Evolutionary conservation across 30 jellyfish, hydroid and myxozoan species (phyloP).

Genomic region (Catostylus mosaicus): DNA sequence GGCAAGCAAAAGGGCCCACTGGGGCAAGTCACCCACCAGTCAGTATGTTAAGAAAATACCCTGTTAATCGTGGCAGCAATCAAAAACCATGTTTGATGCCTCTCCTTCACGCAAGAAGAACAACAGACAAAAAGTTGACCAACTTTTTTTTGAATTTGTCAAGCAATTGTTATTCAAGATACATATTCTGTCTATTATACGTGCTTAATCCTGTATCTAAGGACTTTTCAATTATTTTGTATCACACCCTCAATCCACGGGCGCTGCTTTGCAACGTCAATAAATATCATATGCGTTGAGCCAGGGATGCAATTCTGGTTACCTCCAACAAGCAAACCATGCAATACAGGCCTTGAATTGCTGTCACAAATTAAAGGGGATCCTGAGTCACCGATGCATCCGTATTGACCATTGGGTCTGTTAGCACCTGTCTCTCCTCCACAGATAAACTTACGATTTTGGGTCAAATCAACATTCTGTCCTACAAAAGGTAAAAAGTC

Average conservation of each 20-base stretch:
- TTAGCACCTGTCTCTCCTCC: conserved; percentile 16
- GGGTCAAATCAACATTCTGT: background rate
- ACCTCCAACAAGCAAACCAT: conserved; percentile 39
- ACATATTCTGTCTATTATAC: too few species aligned
- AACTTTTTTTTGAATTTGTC: too few species aligned
- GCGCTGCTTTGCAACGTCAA: conserved; percentile 15
- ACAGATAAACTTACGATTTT: conserved; percentile 27
- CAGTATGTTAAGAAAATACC: too few species aligned
- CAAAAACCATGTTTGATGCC: too few species aligned
- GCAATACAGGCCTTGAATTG: background rate
- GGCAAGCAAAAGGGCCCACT: too few species aligned
- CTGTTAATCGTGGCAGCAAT: too few species aligned
- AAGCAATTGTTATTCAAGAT: too few species aligned
- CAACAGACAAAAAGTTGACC: too few species aligned
- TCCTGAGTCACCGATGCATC: conserved; percentile 63
- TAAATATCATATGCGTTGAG: conserved; percentile 22
- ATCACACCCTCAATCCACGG: conserved; percentile 8
- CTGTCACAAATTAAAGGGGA: conserved; percentile 37
- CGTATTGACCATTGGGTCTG: conserved; percentile 16
- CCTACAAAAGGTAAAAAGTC: background rate
- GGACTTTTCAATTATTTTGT: too few species aligned
- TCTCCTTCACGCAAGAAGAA: too few species aligned
- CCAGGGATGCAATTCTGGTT: conserved; percentile 34
- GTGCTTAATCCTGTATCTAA: too few species aligned
- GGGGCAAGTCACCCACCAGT: too few species aligned